Conservation (phyloP, 2,888 invertebrate species). For the Alcis repandata region DNA sequence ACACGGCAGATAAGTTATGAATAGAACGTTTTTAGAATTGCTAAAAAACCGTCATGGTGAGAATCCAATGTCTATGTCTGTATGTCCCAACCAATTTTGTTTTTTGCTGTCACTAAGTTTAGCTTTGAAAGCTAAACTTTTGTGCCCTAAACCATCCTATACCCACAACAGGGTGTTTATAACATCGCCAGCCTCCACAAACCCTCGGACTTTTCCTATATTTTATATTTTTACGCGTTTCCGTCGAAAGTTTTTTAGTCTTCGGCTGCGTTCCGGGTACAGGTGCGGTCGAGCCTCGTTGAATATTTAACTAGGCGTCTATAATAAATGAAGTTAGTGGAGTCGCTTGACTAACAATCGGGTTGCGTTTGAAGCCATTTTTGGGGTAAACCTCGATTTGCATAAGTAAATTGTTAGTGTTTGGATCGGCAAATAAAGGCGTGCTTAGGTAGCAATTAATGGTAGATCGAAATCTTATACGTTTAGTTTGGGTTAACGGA, state of each 20-base stretch:
- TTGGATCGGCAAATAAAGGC: slow-evolving; percentile 38
- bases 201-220: slow-evolving; percentile 38
- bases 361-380: slow-evolving; percentile 45
- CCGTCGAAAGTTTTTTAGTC: slow-evolving; percentile 41
- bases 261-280: slow-evolving; percentile 41
- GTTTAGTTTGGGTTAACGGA: slow-evolving; percentile 19
- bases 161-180: slow-evolving; percentile 5
- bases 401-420: slow-evolving; percentile 46
- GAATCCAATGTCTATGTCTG: too few relatives aligned
- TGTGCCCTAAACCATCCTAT: neutral
- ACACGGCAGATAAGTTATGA: too few relatives aligned
- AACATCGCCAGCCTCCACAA: slow-evolving; percentile 2
- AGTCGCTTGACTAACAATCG: slow-evolving; percentile 52
- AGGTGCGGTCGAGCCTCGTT: slow-evolving; percentile 47
- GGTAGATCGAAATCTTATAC: slow-evolving; percentile 32
- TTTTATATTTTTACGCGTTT: slow-evolving; percentile 40
- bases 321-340: slow-evolving; percentile 52
- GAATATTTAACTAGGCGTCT: slow-evolving; percentile 50
- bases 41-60: too few relatives aligned
- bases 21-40: too few relatives aligned
- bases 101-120: too few relatives aligned
- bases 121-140: too few relatives aligned
- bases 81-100: too few relatives aligned
- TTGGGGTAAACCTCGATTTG: slow-evolving; percentile 43
- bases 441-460: slow-evolving; percentile 39